Base-by-base conservation (phyloP, 2,888 invertebrate genomes). In the Rhyacophila evoluta region DNA sequence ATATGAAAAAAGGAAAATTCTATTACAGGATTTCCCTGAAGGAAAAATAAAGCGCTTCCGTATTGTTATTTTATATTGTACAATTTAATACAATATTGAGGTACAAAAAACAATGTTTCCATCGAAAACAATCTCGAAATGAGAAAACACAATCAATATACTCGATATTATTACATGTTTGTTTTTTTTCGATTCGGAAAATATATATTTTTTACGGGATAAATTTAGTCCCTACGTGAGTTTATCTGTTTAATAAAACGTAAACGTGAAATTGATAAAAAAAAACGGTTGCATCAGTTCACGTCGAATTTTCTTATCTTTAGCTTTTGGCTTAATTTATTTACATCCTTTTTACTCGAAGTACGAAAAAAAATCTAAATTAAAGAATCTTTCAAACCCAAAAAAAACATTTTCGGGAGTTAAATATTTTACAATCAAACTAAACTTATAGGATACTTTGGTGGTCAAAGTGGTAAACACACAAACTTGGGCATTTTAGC, bases 141-240 rank as follows among this genome's bases (percentile, higher is more conserved):
- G 55, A 25, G 55, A 55, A 55, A 19, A 55, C 12, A 39, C 19
- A 55, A 55, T 55, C 25, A 55, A 55, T 55, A 55, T 15, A 19
- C 55, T 19, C 55, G 10, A 12, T 19, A 55, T 55, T 55, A 55
- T 55, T 55, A 10, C 15, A 55, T 55, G 55, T 55, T 55, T 55
- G 55, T 25, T 55, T 19, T 55, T 55, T 55, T 55, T 15, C 55
- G 55, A 8, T 19, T 25, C 25, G 5, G 19, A 55, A 55, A 55
- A 25, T 19, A 55, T 55, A 55, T 55, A 19, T 19, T 55, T 55
- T 41, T 55, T 55, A 55, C 55, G 55, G 10, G 25, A 25, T 55
- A 55, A 25, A 55, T 55, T 55, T 55, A 55, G 55, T 55, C 19
- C 55, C 55, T 55, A 55, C 55, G 55, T 55, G 55, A 55, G 55